phyloP scores from a whole-genome alignment of 2,888 invertebrate genomes.

The Mayetiola destructor region DNA sequence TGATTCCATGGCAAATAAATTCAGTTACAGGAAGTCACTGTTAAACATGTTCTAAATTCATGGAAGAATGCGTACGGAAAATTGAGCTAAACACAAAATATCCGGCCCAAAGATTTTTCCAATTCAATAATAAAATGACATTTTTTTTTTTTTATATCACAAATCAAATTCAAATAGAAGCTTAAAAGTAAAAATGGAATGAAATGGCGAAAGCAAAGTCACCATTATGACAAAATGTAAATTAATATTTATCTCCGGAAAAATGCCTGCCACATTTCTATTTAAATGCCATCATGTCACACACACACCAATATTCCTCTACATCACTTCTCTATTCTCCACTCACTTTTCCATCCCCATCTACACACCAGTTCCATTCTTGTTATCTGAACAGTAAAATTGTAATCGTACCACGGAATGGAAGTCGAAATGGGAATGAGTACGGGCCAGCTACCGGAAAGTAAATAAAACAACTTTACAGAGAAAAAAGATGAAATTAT shows the following conservation, averaged over 20 bases:
- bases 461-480: background rate
- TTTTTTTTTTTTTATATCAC: too few relatives aligned
- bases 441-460: background rate
- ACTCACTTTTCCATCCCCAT: background rate
- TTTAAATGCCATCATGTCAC: constrained; percentile 11
- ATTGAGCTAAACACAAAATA: too few relatives aligned
- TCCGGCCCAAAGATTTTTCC: too few relatives aligned
- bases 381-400: background rate
- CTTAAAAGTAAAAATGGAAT: constrained; percentile 4
- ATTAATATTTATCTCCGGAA: constrained; percentile 6
- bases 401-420: background rate
- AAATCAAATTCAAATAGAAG: too few relatives aligned
- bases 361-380: background rate
- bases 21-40: too few relatives aligned
- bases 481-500: background rate
- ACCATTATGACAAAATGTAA: constrained; percentile 12
- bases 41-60: too few relatives aligned
- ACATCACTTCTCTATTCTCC: background rate
- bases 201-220: constrained; percentile 5
- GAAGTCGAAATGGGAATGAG: background rate
- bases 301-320: background rate
- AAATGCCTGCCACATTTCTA: constrained; percentile 13
- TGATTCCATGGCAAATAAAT: too few relatives aligned
- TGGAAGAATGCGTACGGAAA: too few relatives aligned
- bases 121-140: too few relatives aligned